Conservation (phyloP, 30 jellyfish, hydroid and myxozoan species). For the Aurelia sp. region DNA sequence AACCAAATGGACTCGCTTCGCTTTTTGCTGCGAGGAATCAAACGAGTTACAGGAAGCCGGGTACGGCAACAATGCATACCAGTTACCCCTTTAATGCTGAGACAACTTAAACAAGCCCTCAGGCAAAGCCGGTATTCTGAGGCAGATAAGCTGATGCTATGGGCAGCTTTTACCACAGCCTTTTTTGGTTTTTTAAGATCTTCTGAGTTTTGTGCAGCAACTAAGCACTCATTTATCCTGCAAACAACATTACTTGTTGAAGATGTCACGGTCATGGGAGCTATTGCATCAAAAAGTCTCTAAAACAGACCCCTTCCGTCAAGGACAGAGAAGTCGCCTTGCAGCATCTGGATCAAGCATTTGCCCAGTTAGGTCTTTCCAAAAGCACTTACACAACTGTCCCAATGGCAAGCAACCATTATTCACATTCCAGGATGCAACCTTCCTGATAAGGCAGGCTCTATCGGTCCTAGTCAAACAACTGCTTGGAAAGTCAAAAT, state of each 20-base stretch:
- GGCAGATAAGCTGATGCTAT: not conserved
- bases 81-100: not conserved
- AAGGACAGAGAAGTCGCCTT: not conserved
- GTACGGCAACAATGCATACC: slow-evolving; percentile 1
- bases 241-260: not conserved
- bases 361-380: slow-evolving; percentile 4
- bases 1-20: not conserved
- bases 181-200: slow-evolving; percentile 12
- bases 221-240: not conserved
- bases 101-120: not conserved
- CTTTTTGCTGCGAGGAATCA: not conserved
- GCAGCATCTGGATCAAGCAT: not conserved
- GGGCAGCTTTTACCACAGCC: no score
- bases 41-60: slow-evolving; percentile 1
- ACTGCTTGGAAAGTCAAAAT: not conserved
- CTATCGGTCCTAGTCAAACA: not conserved
- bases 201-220: slow-evolving; percentile 7
- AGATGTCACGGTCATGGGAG: not conserved
- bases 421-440: not conserved
- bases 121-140: not conserved
- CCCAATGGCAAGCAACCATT: not conserved
- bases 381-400: not conserved
- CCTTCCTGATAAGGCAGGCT: not conserved
- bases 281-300: not conserved
- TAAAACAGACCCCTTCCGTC: slow-evolving; percentile 39